Evolutionary conservation across 2,113 vertebrate genomes (phyloP).

Genomic region (Prolemur simus): DNA sequence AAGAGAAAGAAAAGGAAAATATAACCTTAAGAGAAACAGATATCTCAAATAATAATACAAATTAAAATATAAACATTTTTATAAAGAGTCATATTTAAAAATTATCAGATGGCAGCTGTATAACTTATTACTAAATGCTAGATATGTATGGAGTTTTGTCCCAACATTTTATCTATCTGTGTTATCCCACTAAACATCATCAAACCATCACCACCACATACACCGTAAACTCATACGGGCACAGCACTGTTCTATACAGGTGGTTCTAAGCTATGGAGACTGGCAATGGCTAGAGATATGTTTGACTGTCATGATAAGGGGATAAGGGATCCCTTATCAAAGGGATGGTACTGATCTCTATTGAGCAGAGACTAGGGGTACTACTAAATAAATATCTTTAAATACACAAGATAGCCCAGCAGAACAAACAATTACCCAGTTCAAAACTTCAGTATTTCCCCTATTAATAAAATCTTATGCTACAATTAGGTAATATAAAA

Average conservation of each 20-base stretch:
- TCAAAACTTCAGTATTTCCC: neutral
- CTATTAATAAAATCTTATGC: neutral
- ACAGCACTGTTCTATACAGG: neutral
- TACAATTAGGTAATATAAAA: neutral
- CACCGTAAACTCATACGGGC: neutral
- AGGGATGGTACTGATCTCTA: neutral
- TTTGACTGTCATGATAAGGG: neutral
- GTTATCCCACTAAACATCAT: neutral
- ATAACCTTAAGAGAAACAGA: neutral
- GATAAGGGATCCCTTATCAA: accelerated
- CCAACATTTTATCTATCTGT: neutral
- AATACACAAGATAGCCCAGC: neutral
- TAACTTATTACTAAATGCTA: neutral
- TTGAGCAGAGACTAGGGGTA: neutral
- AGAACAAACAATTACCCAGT: neutral
- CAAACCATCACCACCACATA: neutral
- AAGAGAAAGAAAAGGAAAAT: neutral
- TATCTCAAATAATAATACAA: neutral
- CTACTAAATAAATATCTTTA: neutral
- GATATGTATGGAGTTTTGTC: neutral
- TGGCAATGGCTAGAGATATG: neutral
- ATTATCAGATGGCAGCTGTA: neutral
- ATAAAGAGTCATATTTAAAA: neutral
- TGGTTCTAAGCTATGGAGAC: neutral
- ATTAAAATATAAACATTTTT: neutral